Base-by-base conservation (phyloP, 92 coral and sea anemone genomes). In the Porites lobata region DNA sequence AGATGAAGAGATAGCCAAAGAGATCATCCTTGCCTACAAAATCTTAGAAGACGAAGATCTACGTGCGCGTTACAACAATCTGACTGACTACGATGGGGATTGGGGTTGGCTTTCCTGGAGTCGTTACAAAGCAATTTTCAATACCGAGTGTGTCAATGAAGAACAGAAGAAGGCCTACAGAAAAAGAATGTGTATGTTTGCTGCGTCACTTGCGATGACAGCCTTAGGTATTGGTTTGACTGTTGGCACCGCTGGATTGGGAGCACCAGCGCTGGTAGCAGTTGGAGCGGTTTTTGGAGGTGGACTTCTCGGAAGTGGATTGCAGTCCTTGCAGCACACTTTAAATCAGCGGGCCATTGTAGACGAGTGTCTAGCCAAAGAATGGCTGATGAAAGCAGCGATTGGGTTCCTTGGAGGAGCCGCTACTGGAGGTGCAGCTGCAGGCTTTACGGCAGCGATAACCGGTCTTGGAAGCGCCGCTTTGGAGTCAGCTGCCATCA, bases 331-430 rank as follows among this genome's bases (percentile, higher is more conserved):
- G 0, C 69, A 56, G 32, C 79, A 83, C 19, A 54, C 94, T 8
- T 10, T 86, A 18, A 86, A 66, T 8, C 21, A 71, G 11, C 18
- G 12, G 1, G 75, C 91, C 65, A 79, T 91, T 68, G 69, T 74
- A n/a, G 80, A 77, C 8, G 91, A 67, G 18, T 86, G 91, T 50
- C 18, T 61, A n/a, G n/a, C 15, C 9, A 86, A 90, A 73, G 20
- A 76, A 2, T 90, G 86, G 84, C 1, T 9, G 7, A 12, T 66
- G 38, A 90, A 82, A 57, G 90, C 87, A 14, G 88, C 69, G 14
- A 66, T 91, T 14, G 94, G 94, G 2, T 78, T 53, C 82, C 50
- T 82, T 1, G 85, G 81, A 22, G 91, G 94, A 32, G 88, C 91
- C 11, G 43, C 50, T 6, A 54, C 78, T 9, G 94, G 91, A 26